Evolutionary conservation across 2,797 vertebrate species (phyloP).

Genomic region (Cyclopterus lumpus): DNA sequence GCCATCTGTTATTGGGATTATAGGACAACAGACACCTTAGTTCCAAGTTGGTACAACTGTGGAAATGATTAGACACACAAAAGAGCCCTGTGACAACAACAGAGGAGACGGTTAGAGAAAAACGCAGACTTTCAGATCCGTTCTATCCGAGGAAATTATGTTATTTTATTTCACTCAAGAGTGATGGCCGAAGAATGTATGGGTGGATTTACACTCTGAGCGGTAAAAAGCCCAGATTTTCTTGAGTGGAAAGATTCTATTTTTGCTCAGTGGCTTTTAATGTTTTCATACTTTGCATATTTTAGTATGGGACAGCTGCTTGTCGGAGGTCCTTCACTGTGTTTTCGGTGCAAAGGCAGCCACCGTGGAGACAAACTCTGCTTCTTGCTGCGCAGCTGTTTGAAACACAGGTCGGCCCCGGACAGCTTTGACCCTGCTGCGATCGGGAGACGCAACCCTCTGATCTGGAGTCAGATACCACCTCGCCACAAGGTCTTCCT

Average conservation of each 20-base stretch:
- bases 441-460: slow-evolving; percentile 26
- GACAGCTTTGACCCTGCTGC: slow-evolving; percentile 7
- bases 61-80: slow-evolving; percentile 52
- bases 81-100: slow-evolving; percentile 46
- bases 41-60: slow-evolving; percentile 53
- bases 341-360: not conserved
- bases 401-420: not conserved
- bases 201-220: slow-evolving; percentile 9
- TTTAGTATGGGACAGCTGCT: not conserved
- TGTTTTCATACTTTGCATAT: not conserved
- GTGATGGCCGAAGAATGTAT: slow-evolving; percentile 8
- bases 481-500: slow-evolving; percentile 19
- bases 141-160: slow-evolving; percentile 33
- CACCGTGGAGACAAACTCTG: not conserved
- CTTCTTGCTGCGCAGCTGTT: not conserved
- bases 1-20: slow-evolving; percentile 62
- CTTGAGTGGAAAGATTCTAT: slow-evolving; percentile 3
- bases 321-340: not conserved
- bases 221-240: not conserved
- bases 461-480: slow-evolving; percentile 14
- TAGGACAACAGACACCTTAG: slow-evolving; percentile 41
- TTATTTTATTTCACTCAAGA: slow-evolving; percentile 27
- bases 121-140: slow-evolving; percentile 40
- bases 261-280: not conserved
- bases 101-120: slow-evolving; percentile 21